phyloP scores from a whole-genome alignment of 2,797 vertebrate genomes.

The Danio jaintianensis region DNA sequence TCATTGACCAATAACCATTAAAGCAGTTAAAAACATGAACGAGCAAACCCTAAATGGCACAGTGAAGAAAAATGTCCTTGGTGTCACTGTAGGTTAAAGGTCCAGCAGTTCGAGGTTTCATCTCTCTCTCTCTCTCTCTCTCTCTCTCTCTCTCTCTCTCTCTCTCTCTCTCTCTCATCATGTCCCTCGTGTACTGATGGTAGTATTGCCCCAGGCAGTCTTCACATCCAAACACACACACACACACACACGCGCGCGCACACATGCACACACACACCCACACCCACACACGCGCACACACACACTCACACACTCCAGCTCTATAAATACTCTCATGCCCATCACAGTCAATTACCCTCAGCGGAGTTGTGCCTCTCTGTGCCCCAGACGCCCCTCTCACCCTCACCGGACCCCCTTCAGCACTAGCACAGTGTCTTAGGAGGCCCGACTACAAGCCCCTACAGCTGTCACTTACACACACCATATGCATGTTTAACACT shows the following conservation, averaged over 20 bases:
- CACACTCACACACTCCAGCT: conserved; percentile 33
- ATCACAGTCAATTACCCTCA: conserved; percentile 68
- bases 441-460: conserved; percentile 29
- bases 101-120: conserved; percentile 4
- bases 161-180: conserved; percentile 27
- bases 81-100: conserved; percentile 28
- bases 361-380: conserved; percentile 12
- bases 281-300: not conserved
- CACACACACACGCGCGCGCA: not conserved
- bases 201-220: conserved; percentile 57
- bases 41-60: conserved; percentile 10
- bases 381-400: conserved; percentile 34
- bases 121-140: conserved; percentile 31
- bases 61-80: conserved; percentile 31
- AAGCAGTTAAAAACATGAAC: conserved; percentile 8
- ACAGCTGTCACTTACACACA: conserved; percentile 46
- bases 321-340: conserved; percentile 61
- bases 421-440: conserved; percentile 17
- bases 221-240: conserved; percentile 33
- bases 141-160: too few relatives aligned
- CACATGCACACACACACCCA: conserved; percentile 15
- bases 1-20: not conserved
- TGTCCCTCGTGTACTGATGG: conserved; percentile 48
- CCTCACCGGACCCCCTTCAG: conserved; percentile 23
- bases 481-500: conserved; percentile 44